A percentile compares a stretch with the other conserved stretches of the same genome.
Evolutionary conservation across 2,888 invertebrate species (phyloP).

Genomic region (Temnothorax unifasciatus): DNA sequence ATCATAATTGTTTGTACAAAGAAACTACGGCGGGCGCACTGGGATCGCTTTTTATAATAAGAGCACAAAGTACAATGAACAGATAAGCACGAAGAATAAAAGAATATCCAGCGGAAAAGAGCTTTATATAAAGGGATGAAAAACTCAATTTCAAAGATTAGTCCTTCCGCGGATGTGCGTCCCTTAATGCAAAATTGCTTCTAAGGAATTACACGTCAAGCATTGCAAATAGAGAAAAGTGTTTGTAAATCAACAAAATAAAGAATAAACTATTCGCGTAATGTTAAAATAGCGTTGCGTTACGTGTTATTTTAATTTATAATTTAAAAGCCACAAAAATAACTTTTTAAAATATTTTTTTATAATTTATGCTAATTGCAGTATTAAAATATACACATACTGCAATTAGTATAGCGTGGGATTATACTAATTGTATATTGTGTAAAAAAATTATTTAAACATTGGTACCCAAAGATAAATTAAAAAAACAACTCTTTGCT

Average conservation of each 20-base stretch:
- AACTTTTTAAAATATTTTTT: neutral
- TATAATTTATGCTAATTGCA: neutral
- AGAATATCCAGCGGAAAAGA: constrained; percentile 17
- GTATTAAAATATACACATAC: too few species aligned
- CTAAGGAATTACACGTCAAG: constrained; percentile 20
- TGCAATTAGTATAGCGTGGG: neutral
- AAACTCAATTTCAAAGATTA: constrained; percentile 52
- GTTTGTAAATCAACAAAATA: neutral
- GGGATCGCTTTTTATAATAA: neutral
- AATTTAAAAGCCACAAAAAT: neutral
- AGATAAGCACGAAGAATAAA: constrained; percentile 30
- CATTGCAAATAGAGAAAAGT: neutral
- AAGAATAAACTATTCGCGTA: neutral
- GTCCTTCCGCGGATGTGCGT: constrained; percentile 16
- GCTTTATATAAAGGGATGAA: neutral
- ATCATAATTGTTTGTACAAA: constrained; percentile 27
- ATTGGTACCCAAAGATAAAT: neutral
- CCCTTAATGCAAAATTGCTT: constrained; percentile 40
- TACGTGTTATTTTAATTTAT: neutral
- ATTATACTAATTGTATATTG: neutral
- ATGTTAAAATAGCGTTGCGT: constrained; percentile 1
- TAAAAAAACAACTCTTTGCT: neutral
- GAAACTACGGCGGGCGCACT: neutral
- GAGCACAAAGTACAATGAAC: constrained; percentile 19
- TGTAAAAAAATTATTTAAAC: neutral